These are phyloP conservation scores for Mus spretus DNA, from an alignment of 2,797 vertebrate genomes.

Conservation along the genomic window DNA sequence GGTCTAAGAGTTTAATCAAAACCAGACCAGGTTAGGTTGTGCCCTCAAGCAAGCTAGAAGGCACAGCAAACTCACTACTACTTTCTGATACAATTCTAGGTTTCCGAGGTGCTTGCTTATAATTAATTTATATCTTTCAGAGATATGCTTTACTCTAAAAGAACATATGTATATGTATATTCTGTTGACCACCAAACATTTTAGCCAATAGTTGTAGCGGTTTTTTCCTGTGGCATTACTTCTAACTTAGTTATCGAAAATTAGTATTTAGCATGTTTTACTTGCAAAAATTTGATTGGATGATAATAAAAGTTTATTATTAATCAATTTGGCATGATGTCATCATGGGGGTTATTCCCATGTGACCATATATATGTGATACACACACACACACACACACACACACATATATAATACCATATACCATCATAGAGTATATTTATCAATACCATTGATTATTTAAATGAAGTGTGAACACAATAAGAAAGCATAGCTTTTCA, in stretches of 20 bases:
- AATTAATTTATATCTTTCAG: not conserved
- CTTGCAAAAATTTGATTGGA: not conserved
- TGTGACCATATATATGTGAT: not conserved
- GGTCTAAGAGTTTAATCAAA: not conserved
- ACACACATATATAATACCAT: too few relatives aligned
- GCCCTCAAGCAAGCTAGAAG: not conserved
- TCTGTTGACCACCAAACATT: not conserved
- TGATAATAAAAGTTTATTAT: not conserved
- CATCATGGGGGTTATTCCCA: not conserved
- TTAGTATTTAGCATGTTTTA: conserved; percentile 43
- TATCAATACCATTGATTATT: conserved; percentile 17
- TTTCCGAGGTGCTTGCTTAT: not conserved
- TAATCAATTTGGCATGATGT: not conserved
- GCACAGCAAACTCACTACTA: not conserved
- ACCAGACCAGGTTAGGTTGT: not conserved
- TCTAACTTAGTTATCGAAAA: conserved; percentile 32
- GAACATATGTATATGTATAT: not conserved
- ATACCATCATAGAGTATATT: not conserved
- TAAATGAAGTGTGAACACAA: conserved; percentile 35
- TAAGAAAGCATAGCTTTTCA: not conserved
- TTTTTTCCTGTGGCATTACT: conserved; percentile 7
- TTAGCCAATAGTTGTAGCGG: not conserved
- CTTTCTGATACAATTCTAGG: not conserved
- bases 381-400: too few relatives aligned
- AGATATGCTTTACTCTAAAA: not conserved